A percentile compares a stretch with the other conserved stretches of the same genome.
Evolutionary conservation across 1,140 invertebrate species (phyloP).

Genomic region (Geopemphigus sp.): DNA sequence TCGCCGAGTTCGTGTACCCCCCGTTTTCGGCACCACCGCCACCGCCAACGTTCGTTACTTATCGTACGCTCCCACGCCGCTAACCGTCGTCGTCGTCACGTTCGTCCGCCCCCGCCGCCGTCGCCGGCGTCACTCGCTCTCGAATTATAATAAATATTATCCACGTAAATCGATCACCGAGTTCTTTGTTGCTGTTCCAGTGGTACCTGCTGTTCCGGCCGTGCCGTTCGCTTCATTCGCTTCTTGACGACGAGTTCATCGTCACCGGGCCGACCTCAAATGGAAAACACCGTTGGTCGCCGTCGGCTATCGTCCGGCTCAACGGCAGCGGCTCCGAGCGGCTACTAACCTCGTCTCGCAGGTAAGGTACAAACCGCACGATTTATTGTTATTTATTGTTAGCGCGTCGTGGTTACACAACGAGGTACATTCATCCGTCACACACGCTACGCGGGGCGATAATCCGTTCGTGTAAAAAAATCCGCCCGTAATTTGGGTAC

Average conservation of each 20-base stretch:
- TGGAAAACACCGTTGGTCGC: not conserved
- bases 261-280: not conserved
- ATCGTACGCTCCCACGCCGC: too few species aligned
- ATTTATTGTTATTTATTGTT: too few species aligned
- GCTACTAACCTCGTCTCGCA: too few species aligned
- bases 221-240: too few species aligned
- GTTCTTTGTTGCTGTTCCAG: not conserved
- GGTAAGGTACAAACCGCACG: too few species aligned
- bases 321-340: not conserved
- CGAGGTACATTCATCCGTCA: too few species aligned
- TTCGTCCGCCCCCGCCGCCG: not conserved
- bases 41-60: not conserved
- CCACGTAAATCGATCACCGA: not conserved
- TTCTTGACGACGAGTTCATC: not conserved
- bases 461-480: too few species aligned
- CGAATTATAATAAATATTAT: not conserved
- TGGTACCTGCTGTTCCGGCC: too few species aligned
- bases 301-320: not conserved
- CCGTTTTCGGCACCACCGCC: too few species aligned
- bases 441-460: too few species aligned
- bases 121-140: not conserved
- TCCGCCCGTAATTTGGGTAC: too few species aligned
- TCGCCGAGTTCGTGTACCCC: not conserved
- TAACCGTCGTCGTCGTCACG: not conserved
- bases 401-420: too few species aligned